Conservation (phyloP, 2,113 vertebrate genomes). For the Gambusia affinis region DNA sequence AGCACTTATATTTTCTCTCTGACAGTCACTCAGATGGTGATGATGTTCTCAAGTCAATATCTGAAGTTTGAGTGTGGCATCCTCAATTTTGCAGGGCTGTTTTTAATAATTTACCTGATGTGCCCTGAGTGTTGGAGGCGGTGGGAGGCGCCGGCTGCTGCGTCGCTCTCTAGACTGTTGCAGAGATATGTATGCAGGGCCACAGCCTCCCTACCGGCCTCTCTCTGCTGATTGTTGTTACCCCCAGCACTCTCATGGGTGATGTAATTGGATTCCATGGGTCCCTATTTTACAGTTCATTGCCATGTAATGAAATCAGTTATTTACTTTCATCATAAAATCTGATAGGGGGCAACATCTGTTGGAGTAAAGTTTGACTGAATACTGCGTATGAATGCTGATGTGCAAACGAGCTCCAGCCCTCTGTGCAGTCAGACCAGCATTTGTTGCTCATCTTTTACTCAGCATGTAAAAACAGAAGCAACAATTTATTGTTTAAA, state of each 20-base stretch:
- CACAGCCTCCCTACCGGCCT: slow-evolving; percentile 49
- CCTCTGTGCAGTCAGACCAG: slow-evolving; percentile 16
- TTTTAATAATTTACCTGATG: slow-evolving; percentile 74
- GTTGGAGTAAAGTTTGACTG: slow-evolving; percentile 60
- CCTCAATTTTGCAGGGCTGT: slow-evolving; percentile 71
- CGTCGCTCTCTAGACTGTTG: slow-evolving; percentile 28
- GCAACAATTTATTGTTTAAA: slow-evolving; percentile 30
- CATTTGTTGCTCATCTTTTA: slow-evolving; percentile 34
- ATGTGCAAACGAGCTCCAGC: slow-evolving; percentile 41
- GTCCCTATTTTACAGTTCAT: slow-evolving; percentile 73
- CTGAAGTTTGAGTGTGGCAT: slow-evolving; percentile 55
- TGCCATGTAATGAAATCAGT: slow-evolving; percentile 74
- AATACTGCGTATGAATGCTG: slow-evolving; percentile 57
- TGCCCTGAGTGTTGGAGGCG: slow-evolving; percentile 40
- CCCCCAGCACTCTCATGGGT: slow-evolving; percentile 56
- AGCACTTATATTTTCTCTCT: slow-evolving; percentile 39
- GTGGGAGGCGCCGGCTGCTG: slow-evolving; percentile 33
- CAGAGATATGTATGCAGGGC: slow-evolving; percentile 42
- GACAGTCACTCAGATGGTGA: slow-evolving; percentile 45
- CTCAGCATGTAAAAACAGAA: slow-evolving; percentile 22
- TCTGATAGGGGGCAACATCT: slow-evolving; percentile 69
- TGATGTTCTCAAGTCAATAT: slow-evolving; percentile 57
- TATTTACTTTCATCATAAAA: slow-evolving; percentile 76
- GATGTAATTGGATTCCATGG: slow-evolving; percentile 75
- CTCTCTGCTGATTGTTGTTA: slow-evolving; percentile 54